Evolutionary conservation across 2,888 invertebrate species (phyloP).

Genomic region (Vesta saturnalis): DNA sequence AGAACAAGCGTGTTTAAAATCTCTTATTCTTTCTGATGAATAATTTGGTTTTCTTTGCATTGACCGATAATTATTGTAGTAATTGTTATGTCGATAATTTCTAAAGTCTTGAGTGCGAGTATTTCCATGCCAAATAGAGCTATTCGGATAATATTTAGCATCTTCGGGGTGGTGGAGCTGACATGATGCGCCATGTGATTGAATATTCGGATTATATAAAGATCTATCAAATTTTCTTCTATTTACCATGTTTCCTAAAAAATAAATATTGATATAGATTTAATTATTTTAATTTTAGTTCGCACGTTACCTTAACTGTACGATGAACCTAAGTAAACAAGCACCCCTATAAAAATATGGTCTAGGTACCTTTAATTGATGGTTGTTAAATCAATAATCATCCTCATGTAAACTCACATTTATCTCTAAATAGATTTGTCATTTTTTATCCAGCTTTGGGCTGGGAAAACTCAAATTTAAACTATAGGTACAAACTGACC

Average conservation of each 20-base stretch:
- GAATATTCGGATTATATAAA: not conserved
- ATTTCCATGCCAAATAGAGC: too few species aligned
- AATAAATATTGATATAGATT: not conserved
- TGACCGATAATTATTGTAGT: not conserved
- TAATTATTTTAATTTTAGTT: not conserved
- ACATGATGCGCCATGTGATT: not conserved
- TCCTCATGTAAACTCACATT: too few species aligned
- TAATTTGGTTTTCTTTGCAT: not conserved
- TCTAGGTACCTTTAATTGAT: not conserved
- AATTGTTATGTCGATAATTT: not conserved
- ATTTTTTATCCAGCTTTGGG: too few species aligned
- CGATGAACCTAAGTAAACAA: not conserved
- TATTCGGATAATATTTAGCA: not conserved
- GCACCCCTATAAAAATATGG: not conserved
- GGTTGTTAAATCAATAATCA: slow-evolving; percentile 7
- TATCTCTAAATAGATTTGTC: too few species aligned
- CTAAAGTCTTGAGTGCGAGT: too few species aligned
- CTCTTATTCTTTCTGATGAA: not conserved
- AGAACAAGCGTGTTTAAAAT: slow-evolving; percentile 14
- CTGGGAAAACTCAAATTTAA: too few species aligned
- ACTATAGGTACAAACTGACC: too few species aligned
- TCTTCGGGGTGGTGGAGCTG: not conserved
- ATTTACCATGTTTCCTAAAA: not conserved
- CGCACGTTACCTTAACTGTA: too few species aligned
- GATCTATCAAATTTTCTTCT: slow-evolving; percentile 1